These are phyloP conservation scores for Diphyllodes magnificus DNA, from an alignment of 2,113 vertebrate genomes.

Conservation along the genomic window DNA sequence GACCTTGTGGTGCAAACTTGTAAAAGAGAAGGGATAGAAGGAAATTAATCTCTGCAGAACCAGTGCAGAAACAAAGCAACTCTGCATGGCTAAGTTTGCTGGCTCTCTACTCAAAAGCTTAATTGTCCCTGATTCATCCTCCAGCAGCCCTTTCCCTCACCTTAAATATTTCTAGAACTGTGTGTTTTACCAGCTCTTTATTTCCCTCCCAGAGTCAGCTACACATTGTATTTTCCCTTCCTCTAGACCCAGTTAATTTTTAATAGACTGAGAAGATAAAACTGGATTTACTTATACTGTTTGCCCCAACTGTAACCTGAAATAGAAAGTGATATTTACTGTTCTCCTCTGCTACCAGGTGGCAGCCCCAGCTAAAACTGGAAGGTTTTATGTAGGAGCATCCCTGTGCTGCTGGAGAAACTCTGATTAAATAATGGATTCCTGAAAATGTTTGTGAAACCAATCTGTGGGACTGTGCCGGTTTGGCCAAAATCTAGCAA, in stretches of 20 bases:
- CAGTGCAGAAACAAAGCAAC: neutral
- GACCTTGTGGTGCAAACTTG: neutral
- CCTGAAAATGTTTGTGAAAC: neutral
- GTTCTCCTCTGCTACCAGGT: neutral
- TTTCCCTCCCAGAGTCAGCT: neutral
- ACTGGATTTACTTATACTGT: neutral
- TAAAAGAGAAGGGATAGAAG: neutral
- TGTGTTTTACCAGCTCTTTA: neutral
- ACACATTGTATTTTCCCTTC: neutral
- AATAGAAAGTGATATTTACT: neutral
- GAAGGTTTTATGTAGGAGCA: neutral
- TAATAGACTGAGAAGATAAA: neutral
- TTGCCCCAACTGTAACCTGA: neutral
- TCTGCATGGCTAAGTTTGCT: neutral
- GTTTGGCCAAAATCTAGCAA: too few species aligned
- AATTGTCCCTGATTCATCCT: neutral
- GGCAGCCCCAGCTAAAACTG: neutral
- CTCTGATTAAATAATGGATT: neutral
- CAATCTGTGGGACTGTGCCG: neutral
- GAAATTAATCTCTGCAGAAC: neutral
- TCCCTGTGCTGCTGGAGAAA: neutral
- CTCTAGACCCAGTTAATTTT: neutral
- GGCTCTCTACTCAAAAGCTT: neutral
- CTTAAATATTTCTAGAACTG: neutral
- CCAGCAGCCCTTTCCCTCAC: neutral